Conservation (phyloP, 2,888 invertebrate genomes). For the Megamerina dolium region DNA sequence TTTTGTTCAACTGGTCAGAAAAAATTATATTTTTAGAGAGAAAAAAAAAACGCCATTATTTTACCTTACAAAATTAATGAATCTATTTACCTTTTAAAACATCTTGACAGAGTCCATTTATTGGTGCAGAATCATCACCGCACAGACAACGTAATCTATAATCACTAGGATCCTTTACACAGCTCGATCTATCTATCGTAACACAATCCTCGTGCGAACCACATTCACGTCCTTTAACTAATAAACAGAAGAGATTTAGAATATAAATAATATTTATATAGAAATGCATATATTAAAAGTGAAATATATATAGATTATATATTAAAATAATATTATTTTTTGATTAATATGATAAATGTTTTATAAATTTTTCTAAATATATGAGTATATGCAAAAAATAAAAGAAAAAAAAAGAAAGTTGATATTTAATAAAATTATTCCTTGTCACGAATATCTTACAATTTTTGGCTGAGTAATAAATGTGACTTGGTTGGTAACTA, state of each 20-base stretch:
- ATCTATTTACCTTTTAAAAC: slow-evolving; percentile 59
- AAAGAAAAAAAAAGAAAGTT: too few relatives aligned
- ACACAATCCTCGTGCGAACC: slow-evolving; percentile 58
- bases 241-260: slow-evolving; percentile 5
- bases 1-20: too few relatives aligned
- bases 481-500: too few relatives aligned
- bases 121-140: slow-evolving; percentile 61
- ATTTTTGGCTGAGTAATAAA: too few relatives aligned
- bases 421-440: too few relatives aligned
- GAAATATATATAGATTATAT: too few relatives aligned
- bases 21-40: too few relatives aligned
- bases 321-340: slow-evolving; percentile 1
- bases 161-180: slow-evolving; percentile 60
- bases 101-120: slow-evolving; percentile 61
- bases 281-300: not conserved
- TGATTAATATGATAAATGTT: too few relatives aligned
- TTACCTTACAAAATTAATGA: too few relatives aligned
- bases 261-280: not conserved
- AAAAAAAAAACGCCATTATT: too few relatives aligned
- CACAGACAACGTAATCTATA: slow-evolving; percentile 61
- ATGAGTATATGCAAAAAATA: too few relatives aligned
- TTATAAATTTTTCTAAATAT: too few relatives aligned
- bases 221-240: slow-evolving; percentile 59
- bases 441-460: not conserved
- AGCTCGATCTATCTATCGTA: slow-evolving; percentile 60